Evolutionary conservation across 1,140 invertebrate species (phyloP).

Genomic region (Drosophila parabipectinata): DNA sequence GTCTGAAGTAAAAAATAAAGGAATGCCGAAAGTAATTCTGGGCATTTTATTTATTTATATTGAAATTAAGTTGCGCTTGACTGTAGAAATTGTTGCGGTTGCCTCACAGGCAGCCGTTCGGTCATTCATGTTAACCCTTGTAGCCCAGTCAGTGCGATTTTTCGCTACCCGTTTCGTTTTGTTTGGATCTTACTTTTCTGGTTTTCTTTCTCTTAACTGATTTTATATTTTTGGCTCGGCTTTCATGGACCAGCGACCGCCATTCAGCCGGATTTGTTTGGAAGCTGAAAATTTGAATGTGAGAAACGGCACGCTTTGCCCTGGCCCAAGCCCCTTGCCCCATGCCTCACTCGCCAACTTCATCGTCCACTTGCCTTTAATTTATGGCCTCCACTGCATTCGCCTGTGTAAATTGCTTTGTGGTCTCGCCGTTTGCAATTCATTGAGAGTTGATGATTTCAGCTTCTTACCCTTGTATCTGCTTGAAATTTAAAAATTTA

Average conservation of each 20-base stretch:
- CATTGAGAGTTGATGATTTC: constrained; percentile 56
- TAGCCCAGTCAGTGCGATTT: constrained; percentile 40
- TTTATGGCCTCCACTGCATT: constrained; percentile 67
- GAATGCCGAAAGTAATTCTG: constrained; percentile 12
- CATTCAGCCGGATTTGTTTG: constrained; percentile 58
- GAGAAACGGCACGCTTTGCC: constrained; percentile 12
- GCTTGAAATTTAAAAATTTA: constrained; percentile 51
- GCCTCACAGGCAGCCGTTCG: constrained; percentile 27
- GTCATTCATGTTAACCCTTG: constrained; percentile 71
- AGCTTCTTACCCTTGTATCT: constrained; percentile 36
- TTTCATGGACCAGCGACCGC: constrained; percentile 44
- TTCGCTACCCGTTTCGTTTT: constrained; percentile 1
- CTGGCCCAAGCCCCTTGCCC: background rate
- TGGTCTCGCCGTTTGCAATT: constrained; percentile 53
- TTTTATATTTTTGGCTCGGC: constrained; percentile 43
- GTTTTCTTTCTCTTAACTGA: constrained; percentile 30
- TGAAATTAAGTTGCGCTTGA: constrained; percentile 77
- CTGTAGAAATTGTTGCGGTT: constrained; percentile 78
- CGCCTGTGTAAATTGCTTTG: constrained; percentile 72
- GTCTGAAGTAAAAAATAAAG: background rate
- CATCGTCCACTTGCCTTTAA: constrained; percentile 48
- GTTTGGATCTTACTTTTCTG: constrained; percentile 15
- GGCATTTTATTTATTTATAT: constrained; percentile 78
- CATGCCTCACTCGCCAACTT: background rate
- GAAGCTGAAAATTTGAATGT: constrained; percentile 57